phyloP scores from a whole-genome alignment of 1,140 invertebrate genomes.

The Bombus breviceps region DNA sequence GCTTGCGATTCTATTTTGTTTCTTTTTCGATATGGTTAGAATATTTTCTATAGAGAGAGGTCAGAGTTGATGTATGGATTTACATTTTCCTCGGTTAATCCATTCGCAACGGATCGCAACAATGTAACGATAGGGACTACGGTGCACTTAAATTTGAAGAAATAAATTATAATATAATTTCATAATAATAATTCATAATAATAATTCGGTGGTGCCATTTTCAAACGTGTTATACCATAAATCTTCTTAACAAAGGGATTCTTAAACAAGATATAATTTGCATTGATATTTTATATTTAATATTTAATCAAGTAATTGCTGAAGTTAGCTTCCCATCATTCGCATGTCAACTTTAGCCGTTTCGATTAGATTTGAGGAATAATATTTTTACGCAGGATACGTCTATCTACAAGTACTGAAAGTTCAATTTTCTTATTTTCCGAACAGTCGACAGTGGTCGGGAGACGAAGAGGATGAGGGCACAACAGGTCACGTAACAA shows the following conservation, averaged over 20 bases:
- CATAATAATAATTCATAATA: no score
- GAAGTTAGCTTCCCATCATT: not conserved
- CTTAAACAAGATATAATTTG: no score
- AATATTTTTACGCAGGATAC: not conserved
- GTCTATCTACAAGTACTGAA: not conserved
- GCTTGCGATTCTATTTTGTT: no score
- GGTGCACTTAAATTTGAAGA: not conserved
- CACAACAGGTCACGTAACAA: conserved; percentile 55
- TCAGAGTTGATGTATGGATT: no score
- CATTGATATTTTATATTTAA: no score
- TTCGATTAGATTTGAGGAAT: not conserved
- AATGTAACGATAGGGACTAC: no score
- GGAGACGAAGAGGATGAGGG: conserved; percentile 75
- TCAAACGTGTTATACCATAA: no score
- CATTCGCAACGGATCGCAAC: not conserved
- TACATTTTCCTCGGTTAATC: no score
- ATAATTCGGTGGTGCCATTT: not conserved
- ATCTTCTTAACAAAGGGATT: no score
- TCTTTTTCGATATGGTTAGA: not conserved
- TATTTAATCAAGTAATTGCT: no score
- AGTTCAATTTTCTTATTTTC: conserved; percentile 10
- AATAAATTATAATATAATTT: not conserved
- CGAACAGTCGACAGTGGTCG: conserved; percentile 74
- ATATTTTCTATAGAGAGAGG: not conserved
- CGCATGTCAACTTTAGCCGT: not conserved